phyloP scores from a whole-genome alignment of 2,888 invertebrate genomes.

The Clepsis dumicolana region DNA sequence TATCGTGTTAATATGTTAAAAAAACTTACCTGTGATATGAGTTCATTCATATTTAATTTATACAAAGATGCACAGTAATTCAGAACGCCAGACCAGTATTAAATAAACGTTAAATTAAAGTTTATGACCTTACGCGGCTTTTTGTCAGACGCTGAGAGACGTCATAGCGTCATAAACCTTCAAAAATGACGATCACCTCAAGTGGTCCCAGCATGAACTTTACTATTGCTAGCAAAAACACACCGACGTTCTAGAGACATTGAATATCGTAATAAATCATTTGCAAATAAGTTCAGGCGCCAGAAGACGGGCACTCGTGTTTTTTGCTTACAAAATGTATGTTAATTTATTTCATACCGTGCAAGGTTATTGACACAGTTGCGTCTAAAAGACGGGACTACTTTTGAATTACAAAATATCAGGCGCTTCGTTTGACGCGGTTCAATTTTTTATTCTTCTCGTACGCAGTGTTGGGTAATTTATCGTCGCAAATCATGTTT shows the following conservation, averaged over 20 bases:
- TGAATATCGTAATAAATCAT: conserved; percentile 57
- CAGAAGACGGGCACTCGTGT: conserved; percentile 51
- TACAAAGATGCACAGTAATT: not conserved
- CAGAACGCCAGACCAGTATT: not conserved
- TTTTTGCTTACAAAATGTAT: conserved; percentile 72
- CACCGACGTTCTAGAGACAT: conserved; percentile 41
- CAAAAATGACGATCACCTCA: conserved; percentile 47
- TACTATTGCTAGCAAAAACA: conserved; percentile 44
- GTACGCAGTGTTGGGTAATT: conserved; percentile 56
- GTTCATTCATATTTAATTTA: not conserved
- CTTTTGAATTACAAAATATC: conserved; percentile 72
- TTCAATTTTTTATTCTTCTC: conserved; percentile 64
- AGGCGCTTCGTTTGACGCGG: conserved; percentile 65
- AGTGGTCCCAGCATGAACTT: conserved; percentile 50
- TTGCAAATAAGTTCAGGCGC: conserved; percentile 54
- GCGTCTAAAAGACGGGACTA: conserved; percentile 67
- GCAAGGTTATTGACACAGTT: conserved; percentile 83
- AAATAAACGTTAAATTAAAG: conserved; percentile 11
- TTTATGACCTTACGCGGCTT: conserved; percentile 22
- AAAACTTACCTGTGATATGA: not conserved
- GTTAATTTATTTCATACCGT: conserved; percentile 72
- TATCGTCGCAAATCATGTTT: conserved; percentile 61
- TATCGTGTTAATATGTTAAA: not conserved
- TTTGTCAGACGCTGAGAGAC: conserved; percentile 35
- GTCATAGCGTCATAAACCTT: conserved; percentile 52